Evolutionary conservation across 2,113 vertebrate species (phyloP), one percentile per base, ranked within the genome.

Genomic region (Cochlearius cochlearius): DNA sequence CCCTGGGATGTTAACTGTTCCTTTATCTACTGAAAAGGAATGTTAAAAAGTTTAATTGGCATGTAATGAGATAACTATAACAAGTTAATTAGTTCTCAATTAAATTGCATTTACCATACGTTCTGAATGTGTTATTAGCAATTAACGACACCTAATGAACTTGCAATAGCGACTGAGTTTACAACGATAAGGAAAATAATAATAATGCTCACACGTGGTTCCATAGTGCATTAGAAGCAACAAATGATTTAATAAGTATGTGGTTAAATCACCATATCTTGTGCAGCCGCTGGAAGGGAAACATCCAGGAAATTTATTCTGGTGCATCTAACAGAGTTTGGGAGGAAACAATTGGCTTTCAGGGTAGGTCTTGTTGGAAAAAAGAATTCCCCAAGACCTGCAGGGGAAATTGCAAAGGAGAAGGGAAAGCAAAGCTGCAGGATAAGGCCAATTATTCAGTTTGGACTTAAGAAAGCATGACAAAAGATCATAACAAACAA

Each of bases 71-170:
- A 98, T 98, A 97, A 98, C 96, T 95, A 85, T 97, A 98, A 97
- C 97, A 97, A 98, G 97, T 98, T 98, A 98, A 98, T 98, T 98
- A 97, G 97, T 97, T 98, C 97, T 97, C 98, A 98, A 98, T 98
- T 98, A 98, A 97, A 97, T 95, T 94, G 91, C 73, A 7, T 98
- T 98, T 98, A 88, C 97, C 95, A 92, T 97, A 95, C 93, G 64
- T 98, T 95, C 96, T 92, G 97, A 96, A 95, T 95, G 90, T 95
- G 94, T 95, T 97, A 90, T 83, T 95, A 79, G 97, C 97, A 98
- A 98, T 98, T 98, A 98, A 97, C 34, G n/a, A 91, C 94, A 91
- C 83, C 96, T 97, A 97, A 98, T 97, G 97, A 98, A 97, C 96
- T 96, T 91, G 93, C 49, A 86, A 38, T 72, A 90, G 94, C 4